These are phyloP conservation scores for Operophtera brumata DNA, from an alignment of 2,888 invertebrate genomes.

Conservation along the genomic window DNA sequence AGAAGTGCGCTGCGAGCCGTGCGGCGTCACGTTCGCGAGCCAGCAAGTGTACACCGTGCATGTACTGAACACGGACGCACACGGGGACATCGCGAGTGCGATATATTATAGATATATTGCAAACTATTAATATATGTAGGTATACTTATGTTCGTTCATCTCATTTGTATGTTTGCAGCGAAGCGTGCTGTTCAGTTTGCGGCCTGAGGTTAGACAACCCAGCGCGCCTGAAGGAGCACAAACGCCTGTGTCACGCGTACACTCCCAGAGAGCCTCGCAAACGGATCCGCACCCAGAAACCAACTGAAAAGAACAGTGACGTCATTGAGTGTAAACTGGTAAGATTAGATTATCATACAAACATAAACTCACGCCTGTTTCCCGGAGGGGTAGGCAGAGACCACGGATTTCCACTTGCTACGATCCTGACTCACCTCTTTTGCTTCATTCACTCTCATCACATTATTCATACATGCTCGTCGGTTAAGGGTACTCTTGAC, in stretches of 20 bases:
- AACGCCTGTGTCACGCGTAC: conserved; percentile 20
- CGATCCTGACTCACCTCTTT: no score
- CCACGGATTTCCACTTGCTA: no score
- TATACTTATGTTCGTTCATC: no score
- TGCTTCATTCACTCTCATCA: no score
- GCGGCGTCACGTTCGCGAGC: conserved; percentile 25
- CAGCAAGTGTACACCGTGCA: conserved; percentile 29
- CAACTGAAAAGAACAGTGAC: conserved; percentile 5
- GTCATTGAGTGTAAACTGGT: conserved; percentile 21
- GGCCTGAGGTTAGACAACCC: conserved; percentile 14
- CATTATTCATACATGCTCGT: no score
- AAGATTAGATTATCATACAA: background rate
- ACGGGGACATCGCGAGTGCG: conserved; percentile 22
- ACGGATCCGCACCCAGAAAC: background rate
- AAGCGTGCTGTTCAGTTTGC: conserved; percentile 18
- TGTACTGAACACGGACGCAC: conserved; percentile 25
- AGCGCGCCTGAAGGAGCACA: conserved; percentile 20
- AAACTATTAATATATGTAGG: no score
- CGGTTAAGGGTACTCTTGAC: no score
- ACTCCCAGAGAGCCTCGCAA: conserved; percentile 6
- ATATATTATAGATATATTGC: background rate
- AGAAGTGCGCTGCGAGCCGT: conserved; percentile 9
- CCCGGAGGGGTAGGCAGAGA: no score
- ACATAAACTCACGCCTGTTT: no score
- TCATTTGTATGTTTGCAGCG: conserved; percentile 16